Conservation (phyloP, 2,888 invertebrate genomes). For the Mantis religiosa region DNA sequence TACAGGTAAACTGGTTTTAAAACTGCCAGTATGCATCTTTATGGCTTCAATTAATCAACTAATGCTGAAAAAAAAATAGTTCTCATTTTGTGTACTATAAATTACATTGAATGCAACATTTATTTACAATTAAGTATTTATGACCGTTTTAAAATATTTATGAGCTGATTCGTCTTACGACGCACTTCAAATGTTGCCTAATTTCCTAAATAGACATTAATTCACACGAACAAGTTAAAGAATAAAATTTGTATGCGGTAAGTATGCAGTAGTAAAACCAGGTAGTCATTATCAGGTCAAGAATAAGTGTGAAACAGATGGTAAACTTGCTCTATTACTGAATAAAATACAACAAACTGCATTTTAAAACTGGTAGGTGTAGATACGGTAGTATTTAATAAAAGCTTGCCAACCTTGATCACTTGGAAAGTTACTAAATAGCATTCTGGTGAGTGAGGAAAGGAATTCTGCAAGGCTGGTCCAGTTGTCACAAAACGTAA, state of each 20-base stretch:
- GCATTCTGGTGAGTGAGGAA: background rate
- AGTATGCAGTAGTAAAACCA: background rate
- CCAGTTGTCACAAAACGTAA: background rate
- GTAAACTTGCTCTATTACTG: background rate
- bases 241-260: background rate
- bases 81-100: no score
- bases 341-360: background rate
- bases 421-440: background rate
- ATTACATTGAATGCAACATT: no score
- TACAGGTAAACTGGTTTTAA: no score
- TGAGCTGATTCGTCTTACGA: no score
- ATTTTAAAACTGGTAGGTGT: background rate
- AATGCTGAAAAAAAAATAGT: no score
- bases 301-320: background rate
- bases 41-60: no score
- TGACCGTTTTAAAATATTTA: no score
- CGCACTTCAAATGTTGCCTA: background rate
- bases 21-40: no score
- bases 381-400: background rate
- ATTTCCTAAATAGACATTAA: background rate
- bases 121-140: no score
- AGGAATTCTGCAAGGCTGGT: background rate
- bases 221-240: background rate
- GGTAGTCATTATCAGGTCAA: background rate
- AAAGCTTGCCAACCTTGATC: background rate